A percentile compares a stretch with the other conserved stretches of the same genome.
These are phyloP conservation scores for Chironex yamaguchii DNA, from an alignment of 30 jellyfish, hydroid and myxozoan genomes.

Conservation along the genomic window DNA sequence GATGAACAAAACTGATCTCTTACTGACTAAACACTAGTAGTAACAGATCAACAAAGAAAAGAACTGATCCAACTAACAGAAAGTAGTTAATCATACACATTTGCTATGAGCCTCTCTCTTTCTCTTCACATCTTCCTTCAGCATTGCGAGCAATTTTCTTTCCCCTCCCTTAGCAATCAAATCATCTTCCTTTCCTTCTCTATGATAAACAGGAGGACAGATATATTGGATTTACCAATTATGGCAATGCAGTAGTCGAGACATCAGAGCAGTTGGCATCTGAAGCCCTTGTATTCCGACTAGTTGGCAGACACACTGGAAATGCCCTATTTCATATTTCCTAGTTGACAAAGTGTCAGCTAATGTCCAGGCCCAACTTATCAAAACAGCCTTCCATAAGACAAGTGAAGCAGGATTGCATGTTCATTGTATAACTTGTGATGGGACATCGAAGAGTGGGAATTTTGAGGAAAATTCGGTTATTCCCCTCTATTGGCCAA, in stretches of 20 bases:
- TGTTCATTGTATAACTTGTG: conserved; percentile 33
- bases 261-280: conserved; percentile 46
- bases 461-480: too few relatives aligned
- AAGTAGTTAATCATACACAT: too few relatives aligned
- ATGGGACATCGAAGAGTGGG: conserved; percentile 62
- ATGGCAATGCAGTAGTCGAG: conserved; percentile 58
- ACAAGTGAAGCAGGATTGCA: conserved; percentile 36
- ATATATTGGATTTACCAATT: conserved; percentile 46
- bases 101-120: too few relatives aligned
- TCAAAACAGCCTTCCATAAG: conserved; percentile 15
- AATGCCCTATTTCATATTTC: conserved; percentile 51
- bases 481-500: too few relatives aligned
- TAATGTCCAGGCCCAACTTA: conserved; percentile 31
- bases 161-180: too few relatives aligned
- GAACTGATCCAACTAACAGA: too few relatives aligned
- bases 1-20: too few relatives aligned
- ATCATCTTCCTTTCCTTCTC: too few relatives aligned
- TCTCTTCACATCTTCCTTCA: too few relatives aligned
- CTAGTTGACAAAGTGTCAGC: conserved; percentile 1
- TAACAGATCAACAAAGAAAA: too few relatives aligned
- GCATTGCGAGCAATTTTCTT: too few relatives aligned
- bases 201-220: conserved; percentile 19
- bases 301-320: conserved; percentile 55
- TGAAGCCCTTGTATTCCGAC: conserved; percentile 33
- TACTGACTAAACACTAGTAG: too few relatives aligned